A percentile compares a stretch with the other conserved stretches of the same genome.
phyloP scores from a whole-genome alignment of 2,797 vertebrate species.

The Ispidina picta region DNA sequence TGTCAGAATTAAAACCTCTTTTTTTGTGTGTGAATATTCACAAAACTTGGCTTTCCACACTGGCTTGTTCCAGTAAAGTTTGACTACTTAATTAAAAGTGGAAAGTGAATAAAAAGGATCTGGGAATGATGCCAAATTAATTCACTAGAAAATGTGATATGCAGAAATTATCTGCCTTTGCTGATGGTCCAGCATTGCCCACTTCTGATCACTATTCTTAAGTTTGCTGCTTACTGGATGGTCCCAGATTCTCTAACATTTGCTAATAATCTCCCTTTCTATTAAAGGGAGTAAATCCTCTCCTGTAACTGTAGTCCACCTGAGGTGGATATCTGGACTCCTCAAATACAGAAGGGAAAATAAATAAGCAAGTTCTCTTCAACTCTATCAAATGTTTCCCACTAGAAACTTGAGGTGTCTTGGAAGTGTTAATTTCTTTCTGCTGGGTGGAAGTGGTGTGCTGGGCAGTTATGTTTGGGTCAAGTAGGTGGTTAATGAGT shows the following conservation, averaged over 20 bases:
- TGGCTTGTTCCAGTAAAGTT: constrained; percentile 52
- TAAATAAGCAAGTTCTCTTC: not conserved
- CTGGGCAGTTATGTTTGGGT: not conserved
- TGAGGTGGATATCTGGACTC: not conserved
- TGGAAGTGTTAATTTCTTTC: not conserved
- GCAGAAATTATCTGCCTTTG: constrained; percentile 40
- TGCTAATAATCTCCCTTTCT: not conserved
- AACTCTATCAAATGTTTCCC: not conserved
- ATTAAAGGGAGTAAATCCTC: not conserved
- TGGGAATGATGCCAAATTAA: constrained; percentile 55
- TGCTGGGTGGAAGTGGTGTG: not conserved
- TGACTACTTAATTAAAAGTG: constrained; percentile 62
- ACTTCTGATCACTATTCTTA: not conserved
- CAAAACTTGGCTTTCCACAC: constrained; percentile 19
- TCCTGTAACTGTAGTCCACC: not conserved
- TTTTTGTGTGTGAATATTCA: not conserved
- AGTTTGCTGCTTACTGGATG: not conserved
- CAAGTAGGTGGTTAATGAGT: not conserved
- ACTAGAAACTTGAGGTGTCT: not conserved
- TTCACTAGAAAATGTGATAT: constrained; percentile 40
- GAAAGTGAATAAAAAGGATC: constrained; percentile 36
- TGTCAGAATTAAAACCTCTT: not conserved
- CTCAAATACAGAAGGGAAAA: not conserved
- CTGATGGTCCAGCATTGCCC: not conserved
- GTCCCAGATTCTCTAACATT: not conserved